Evolutionary conservation across 2,113 vertebrate species (phyloP).

Genomic region (Crotalus tigris): DNA sequence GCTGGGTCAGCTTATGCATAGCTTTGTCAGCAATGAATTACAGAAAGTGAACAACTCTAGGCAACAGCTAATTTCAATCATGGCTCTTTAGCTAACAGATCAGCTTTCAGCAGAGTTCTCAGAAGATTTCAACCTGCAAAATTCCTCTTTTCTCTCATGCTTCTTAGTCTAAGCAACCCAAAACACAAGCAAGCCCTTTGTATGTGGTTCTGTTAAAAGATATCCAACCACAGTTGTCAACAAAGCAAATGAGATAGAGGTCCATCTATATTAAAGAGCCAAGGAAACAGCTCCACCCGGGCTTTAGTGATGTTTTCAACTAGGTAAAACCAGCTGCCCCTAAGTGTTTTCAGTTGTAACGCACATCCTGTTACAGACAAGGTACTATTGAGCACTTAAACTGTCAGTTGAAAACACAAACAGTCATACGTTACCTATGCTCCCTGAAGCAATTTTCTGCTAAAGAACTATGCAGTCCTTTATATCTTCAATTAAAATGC

Average conservation of each 20-base stretch:
- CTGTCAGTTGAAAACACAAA: conserved; percentile 53
- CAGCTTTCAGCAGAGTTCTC: conserved; percentile 12
- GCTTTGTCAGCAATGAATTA: neutral
- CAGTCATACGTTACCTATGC: conserved; percentile 38
- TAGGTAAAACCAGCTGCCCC: conserved; percentile 17
- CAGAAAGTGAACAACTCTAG: conserved; percentile 17
- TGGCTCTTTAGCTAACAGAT: neutral
- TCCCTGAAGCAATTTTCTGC: conserved; percentile 46
- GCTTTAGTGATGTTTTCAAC: conserved; percentile 28
- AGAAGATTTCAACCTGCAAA: conserved; percentile 11
- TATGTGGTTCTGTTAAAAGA: neutral
- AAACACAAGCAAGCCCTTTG: conserved; percentile 6
- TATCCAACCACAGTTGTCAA: conserved; percentile 5
- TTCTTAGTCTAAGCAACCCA: neutral
- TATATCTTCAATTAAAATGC: conserved; percentile 43
- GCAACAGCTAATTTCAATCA: conserved; percentile 1
- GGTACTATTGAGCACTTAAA: conserved; percentile 51
- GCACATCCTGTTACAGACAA: conserved; percentile 35
- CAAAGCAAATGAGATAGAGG: conserved; percentile 27
- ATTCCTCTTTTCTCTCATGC: conserved; percentile 8
- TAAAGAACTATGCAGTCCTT: conserved; percentile 61
- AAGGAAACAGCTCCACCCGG: conserved; percentile 13
- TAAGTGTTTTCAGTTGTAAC: conserved; percentile 25
- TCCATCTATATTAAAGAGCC: conserved; percentile 24
- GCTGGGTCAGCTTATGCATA: neutral